These are phyloP conservation scores for Actenoides lindsayi DNA, from an alignment of 2,113 vertebrate species.

Conservation along the genomic window DNA sequence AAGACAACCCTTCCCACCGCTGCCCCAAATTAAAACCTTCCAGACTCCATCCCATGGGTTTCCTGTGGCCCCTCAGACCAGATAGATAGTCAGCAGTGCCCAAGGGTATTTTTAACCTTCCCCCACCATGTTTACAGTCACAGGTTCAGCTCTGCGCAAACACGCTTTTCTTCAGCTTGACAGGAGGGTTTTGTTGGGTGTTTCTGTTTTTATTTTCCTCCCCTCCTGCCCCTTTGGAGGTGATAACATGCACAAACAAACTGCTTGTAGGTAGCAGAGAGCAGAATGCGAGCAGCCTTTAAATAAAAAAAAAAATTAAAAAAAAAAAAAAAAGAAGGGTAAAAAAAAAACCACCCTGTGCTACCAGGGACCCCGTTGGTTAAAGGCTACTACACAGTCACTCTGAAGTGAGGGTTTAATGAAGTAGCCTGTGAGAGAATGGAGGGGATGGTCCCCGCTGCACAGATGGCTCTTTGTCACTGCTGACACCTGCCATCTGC, in stretches of 20 bases:
- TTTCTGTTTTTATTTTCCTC: not conserved
- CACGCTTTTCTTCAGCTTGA: not conserved
- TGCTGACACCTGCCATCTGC: conserved; percentile 98
- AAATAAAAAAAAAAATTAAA: not conserved
- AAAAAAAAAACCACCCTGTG: not conserved
- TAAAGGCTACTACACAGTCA: conserved; percentile 66
- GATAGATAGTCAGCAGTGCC: rapidly evolving
- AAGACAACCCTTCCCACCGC: rapidly evolving
- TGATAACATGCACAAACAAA: not conserved
- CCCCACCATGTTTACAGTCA: not conserved
- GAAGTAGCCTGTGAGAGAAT: conserved; percentile 83
- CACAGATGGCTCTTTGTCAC: conserved; percentile 99
- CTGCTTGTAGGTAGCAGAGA: not conserved
- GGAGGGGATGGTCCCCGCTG: conserved; percentile 82
- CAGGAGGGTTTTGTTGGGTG: not conserved
- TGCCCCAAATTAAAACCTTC: not conserved
- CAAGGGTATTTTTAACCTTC: not conserved
- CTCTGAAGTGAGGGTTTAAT: conserved; percentile 85
- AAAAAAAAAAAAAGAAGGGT: not conserved
- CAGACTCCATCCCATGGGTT: not conserved
- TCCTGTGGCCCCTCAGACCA: not conserved
- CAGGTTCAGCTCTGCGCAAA: not conserved
- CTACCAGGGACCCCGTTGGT: conserved; percentile 60
- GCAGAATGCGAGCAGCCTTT: conserved; percentile 7
- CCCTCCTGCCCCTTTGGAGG: not conserved